phyloP scores from a whole-genome alignment of 2,113 vertebrate genomes.

The Carassius carassius region DNA sequence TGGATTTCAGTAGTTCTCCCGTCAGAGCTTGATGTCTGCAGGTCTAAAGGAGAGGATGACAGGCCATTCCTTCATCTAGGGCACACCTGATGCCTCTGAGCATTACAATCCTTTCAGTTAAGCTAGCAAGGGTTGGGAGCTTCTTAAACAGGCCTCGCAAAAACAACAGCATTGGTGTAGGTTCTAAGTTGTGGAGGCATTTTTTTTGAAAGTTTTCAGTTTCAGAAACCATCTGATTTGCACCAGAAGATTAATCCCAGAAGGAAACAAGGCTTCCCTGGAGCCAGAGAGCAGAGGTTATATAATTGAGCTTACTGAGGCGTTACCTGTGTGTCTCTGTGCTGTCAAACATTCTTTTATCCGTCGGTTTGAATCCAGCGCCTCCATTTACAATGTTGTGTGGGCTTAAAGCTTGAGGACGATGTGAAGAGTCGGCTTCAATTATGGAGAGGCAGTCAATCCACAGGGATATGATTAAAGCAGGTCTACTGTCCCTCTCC shows the following conservation, averaged over 20 bases:
- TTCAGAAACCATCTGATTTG: not conserved
- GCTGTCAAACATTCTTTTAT: conserved; percentile 19
- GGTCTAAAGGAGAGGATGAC: conserved; percentile 2
- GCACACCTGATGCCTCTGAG: conserved; percentile 1
- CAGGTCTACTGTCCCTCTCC: not conserved
- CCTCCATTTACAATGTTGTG: conserved; percentile 8
- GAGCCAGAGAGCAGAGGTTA: conserved; percentile 4
- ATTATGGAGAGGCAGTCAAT: conserved; percentile 9
- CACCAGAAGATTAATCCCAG: conserved; percentile 7
- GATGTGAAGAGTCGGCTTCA: not conserved
- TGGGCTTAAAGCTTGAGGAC: conserved; percentile 6
- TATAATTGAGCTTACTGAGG: conserved; percentile 1
- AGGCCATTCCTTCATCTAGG: not conserved
- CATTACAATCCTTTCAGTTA: not conserved
- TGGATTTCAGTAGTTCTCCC: not conserved
- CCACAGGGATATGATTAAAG: conserved; percentile 17
- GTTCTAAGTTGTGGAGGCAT: not conserved
- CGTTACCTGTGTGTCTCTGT: not conserved
- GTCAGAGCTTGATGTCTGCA: not conserved
- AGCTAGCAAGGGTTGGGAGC: not conserved
- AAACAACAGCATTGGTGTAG: not conserved
- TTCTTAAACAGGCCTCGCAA: not conserved
- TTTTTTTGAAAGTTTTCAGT: not conserved
- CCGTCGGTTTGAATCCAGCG: not conserved
- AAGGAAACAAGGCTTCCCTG: not conserved